phyloP scores from a whole-genome alignment of 2,797 vertebrate species.

The Bradypodion pumilum region DNA sequence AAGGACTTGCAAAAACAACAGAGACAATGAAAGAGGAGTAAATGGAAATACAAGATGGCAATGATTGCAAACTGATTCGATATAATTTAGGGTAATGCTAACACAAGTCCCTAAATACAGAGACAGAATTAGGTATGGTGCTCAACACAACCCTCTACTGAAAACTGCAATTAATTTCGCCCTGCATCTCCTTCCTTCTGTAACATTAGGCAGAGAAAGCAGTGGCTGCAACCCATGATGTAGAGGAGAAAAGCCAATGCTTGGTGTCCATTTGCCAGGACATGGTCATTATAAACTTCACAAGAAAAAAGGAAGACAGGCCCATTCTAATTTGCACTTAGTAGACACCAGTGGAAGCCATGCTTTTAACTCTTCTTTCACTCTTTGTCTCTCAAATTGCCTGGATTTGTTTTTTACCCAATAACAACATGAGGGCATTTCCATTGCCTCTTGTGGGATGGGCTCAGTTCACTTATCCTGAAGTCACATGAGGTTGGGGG shows the following conservation, averaged over 20 bases:
- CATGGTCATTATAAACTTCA: too few relatives aligned
- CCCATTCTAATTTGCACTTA: not conserved
- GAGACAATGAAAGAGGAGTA: not conserved
- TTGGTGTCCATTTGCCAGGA: not conserved
- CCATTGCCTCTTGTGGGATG: too few relatives aligned
- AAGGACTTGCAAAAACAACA: not conserved
- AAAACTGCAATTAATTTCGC: not conserved
- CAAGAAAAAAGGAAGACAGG: not conserved
- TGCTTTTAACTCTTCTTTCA: not conserved
- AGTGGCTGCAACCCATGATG: not conserved
- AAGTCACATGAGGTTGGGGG: too few relatives aligned
- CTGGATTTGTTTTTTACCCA: too few relatives aligned
- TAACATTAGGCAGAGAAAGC: not conserved
- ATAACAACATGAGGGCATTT: too few relatives aligned
- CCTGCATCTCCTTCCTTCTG: not conserved
- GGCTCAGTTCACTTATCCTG: too few relatives aligned
- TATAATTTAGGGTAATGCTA: slow-evolving; percentile 3
- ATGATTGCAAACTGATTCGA: slow-evolving; percentile 9
- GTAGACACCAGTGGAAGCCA: not conserved
- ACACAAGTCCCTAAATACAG: not conserved
- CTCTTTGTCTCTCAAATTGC: not conserved
- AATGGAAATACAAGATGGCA: slow-evolving; percentile 5
- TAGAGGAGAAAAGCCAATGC: not conserved
- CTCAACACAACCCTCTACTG: not conserved
- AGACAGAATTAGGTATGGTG: not conserved